These are phyloP conservation scores for Eupithecia abbreviata DNA, from an alignment of 2,888 invertebrate species.

Conservation along the genomic window DNA sequence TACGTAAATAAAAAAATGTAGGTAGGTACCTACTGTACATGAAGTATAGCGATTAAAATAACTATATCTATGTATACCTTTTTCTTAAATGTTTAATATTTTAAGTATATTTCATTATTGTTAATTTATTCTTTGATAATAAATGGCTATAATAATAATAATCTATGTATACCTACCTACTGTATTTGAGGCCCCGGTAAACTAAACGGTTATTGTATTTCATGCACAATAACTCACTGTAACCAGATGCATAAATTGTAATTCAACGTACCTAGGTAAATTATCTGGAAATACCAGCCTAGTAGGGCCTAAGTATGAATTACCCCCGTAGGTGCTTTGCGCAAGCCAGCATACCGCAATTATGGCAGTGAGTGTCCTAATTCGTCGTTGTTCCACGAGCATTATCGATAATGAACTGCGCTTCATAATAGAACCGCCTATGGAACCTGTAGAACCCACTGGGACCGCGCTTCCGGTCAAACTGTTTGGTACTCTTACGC, in stretches of 20 bases:
- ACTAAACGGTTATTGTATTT: constrained; percentile 19
- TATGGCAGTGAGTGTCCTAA: constrained; percentile 49
- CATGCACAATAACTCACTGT: constrained; percentile 34
- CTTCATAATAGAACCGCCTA: constrained; percentile 54
- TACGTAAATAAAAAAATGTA: too few species aligned
- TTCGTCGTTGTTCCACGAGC: constrained; percentile 51
- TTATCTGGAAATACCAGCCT: constrained; percentile 43
- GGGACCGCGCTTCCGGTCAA: constrained; percentile 69
- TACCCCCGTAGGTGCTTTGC: constrained; percentile 43
- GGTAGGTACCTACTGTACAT: too few species aligned
- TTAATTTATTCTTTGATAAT: too few species aligned
- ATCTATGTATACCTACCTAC: background rate
- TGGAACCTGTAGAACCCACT: constrained; percentile 44
- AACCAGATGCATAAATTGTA: constrained; percentile 45
- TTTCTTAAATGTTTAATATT: too few species aligned
- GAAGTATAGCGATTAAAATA: too few species aligned
- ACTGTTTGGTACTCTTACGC: constrained; percentile 64
- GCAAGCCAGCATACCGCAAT: constrained; percentile 51
- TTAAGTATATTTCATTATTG: too few species aligned
- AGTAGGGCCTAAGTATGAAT: constrained; percentile 35
- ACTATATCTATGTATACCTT: background rate
- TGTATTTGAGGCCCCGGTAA: background rate
- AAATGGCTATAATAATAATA: too few species aligned
- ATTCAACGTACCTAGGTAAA: constrained; percentile 31
- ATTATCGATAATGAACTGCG: constrained; percentile 56